A percentile compares a stretch with the other conserved stretches of the same genome.
Evolutionary conservation across 2,888 invertebrate genomes (phyloP).

Genomic region (Pyralis farinalis): DNA sequence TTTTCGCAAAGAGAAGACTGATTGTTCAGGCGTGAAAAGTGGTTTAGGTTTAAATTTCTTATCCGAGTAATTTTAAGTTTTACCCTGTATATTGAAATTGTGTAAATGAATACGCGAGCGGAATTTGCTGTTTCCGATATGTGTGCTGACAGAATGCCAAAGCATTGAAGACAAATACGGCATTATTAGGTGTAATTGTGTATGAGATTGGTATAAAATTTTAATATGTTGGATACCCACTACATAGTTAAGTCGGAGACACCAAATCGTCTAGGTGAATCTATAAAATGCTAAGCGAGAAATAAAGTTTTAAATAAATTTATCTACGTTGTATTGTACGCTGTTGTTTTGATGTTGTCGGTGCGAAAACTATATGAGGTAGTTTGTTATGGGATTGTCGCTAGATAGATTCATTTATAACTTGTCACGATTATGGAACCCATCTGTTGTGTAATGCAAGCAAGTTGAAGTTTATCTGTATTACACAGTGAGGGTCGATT

Average conservation of each 20-base stretch:
- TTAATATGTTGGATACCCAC: slow-evolving; percentile 33
- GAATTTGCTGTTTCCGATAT: slow-evolving; percentile 25
- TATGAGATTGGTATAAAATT: slow-evolving; percentile 27
- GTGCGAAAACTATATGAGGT: slow-evolving; percentile 11
- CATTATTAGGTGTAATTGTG: slow-evolving; percentile 32
- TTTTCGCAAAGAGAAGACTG: slow-evolving; percentile 79
- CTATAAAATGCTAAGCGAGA: slow-evolving; percentile 3
- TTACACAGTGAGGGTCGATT: slow-evolving; percentile 11
- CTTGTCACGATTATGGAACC: slow-evolving; percentile 16
- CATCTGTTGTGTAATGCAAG: slow-evolving; percentile 1
- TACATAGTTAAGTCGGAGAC: slow-evolving; percentile 40
- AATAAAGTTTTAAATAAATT: slow-evolving; percentile 27
- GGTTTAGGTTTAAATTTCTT: slow-evolving; percentile 65
- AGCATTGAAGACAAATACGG: slow-evolving; percentile 30
- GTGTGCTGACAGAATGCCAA: slow-evolving; percentile 35
- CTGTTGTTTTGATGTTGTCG: slow-evolving; percentile 23
- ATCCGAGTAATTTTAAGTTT: slow-evolving; percentile 65
- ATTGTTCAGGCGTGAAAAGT: slow-evolving; percentile 71
- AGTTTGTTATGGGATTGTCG: slow-evolving; percentile 27
- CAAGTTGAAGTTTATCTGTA: background rate
- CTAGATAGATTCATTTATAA: slow-evolving; percentile 36
- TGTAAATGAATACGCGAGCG: slow-evolving; percentile 39
- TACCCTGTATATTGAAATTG: slow-evolving; percentile 51
- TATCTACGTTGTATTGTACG: slow-evolving; percentile 31
- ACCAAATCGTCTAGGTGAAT: slow-evolving; percentile 34